phyloP scores from a whole-genome alignment of 2,888 invertebrate genomes.

The Mylabris sibirica region DNA sequence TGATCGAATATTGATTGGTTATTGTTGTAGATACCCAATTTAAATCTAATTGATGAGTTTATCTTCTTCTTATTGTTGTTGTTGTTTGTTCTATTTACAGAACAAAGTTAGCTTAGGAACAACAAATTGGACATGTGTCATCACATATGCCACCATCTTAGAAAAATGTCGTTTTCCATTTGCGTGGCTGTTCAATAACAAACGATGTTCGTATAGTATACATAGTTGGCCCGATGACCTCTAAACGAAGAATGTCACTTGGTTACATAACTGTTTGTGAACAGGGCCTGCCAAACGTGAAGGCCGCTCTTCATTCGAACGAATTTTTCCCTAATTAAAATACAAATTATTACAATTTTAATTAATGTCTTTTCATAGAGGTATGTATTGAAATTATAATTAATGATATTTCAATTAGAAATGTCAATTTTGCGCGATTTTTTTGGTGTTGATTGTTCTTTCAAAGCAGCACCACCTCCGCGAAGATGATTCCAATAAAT shows the following conservation, averaged over 20 bases:
- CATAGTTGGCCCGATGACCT: constrained; percentile 48
- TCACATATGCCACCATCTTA: constrained; percentile 1
- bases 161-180: constrained; percentile 17
- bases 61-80: constrained; percentile 19
- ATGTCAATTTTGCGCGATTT: not conserved
- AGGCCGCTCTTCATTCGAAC: constrained; percentile 48
- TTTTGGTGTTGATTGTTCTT: not conserved
- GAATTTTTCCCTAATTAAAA: not conserved
- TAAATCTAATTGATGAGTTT: constrained; percentile 25
- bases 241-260: constrained; percentile 53
- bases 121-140: constrained; percentile 3
- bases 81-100: not conserved
- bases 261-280: constrained; percentile 50
- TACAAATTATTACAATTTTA: not conserved
- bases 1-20: constrained; percentile 24
- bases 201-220: constrained; percentile 40
- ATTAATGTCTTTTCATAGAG: constrained; percentile 30
- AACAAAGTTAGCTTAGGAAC: constrained; percentile 5
- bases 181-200: constrained; percentile 40
- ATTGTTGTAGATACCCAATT: constrained; percentile 10
- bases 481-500: constrained; percentile 3
- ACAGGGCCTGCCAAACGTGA: constrained; percentile 49
- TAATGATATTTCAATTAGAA: not conserved
- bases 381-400: constrained; percentile 19
- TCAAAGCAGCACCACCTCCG: not conserved